Conservation (phyloP, 2,888 invertebrate species). For the Coenonympha glycerion region DNA sequence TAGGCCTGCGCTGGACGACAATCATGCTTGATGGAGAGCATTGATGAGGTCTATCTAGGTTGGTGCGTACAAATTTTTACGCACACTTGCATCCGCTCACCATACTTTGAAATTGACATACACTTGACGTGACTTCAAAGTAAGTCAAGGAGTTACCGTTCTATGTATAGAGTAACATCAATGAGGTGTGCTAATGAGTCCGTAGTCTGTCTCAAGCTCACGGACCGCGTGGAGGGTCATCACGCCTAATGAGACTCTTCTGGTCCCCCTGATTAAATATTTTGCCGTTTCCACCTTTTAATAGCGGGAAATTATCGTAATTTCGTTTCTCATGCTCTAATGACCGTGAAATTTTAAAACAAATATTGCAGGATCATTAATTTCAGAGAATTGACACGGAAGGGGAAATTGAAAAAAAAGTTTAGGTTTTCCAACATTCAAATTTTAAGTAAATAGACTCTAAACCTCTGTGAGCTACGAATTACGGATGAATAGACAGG, state of each 20-base stretch:
- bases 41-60: too few relatives aligned
- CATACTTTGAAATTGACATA: too few relatives aligned
- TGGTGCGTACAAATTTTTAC: too few relatives aligned
- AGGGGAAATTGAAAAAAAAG: too few relatives aligned
- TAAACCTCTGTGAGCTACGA: too few relatives aligned
- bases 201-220: slow-evolving; percentile 37
- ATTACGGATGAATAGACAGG: too few relatives aligned
- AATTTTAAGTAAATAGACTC: too few relatives aligned
- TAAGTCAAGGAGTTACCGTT: slow-evolving; percentile 6
- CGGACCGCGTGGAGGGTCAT: slow-evolving; percentile 45
- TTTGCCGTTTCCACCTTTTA: slow-evolving; percentile 51
- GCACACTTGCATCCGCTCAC: too few relatives aligned
- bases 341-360: slow-evolving; percentile 12
- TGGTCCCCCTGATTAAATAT: slow-evolving; percentile 50
- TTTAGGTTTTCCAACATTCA: too few relatives aligned
- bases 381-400: background rate
- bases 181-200: slow-evolving; percentile 32
- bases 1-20: too few relatives aligned
- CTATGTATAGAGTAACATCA: slow-evolving; percentile 17
- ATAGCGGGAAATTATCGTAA: slow-evolving; percentile 30
- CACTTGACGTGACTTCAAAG: too few relatives aligned
- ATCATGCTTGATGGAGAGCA: too few relatives aligned
- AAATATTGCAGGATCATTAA: background rate
- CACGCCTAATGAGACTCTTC: slow-evolving; percentile 63
- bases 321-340: slow-evolving; percentile 21